Conservation (phyloP, 2,888 invertebrate species). For the Physocephala rufipes region DNA sequence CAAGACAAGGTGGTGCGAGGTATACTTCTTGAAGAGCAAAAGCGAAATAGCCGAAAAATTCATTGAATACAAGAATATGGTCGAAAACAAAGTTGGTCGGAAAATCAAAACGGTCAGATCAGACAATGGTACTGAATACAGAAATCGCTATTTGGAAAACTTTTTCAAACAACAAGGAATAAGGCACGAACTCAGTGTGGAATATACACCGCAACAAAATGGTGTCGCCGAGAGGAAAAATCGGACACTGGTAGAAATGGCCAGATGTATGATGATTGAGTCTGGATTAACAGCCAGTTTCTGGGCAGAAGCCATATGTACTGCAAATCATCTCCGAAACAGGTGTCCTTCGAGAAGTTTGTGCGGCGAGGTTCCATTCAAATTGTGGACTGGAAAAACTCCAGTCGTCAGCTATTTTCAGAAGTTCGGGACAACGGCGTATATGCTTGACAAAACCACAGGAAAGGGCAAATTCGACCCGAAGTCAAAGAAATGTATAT, state of each 20-base stretch:
- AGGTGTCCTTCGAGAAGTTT: no score
- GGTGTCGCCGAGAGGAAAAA: conserved; percentile 43
- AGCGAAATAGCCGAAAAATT: conserved; percentile 41
- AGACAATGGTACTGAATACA: conserved; percentile 39
- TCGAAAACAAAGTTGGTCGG: conserved; percentile 41
- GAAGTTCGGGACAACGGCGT: conserved; percentile 37
- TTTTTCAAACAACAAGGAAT: conserved; percentile 36
- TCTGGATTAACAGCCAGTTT: conserved; percentile 45
- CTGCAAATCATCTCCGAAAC: no score
- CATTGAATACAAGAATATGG: conserved; percentile 39
- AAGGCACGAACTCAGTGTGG: conserved; percentile 25
- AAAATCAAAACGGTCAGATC: no score
- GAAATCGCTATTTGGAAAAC: conserved; percentile 22
- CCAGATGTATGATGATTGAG: conserved; percentile 49
- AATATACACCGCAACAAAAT: conserved; percentile 44
- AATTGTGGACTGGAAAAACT: conserved; percentile 40
- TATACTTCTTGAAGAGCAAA: conserved; percentile 41
- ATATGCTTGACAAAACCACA: conserved; percentile 36
- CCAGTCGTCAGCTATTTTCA: conserved; percentile 31
- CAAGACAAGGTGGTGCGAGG: not conserved
- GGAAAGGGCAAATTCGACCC: conserved; percentile 27
- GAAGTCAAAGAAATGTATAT: not conserved
- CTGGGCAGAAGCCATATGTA: conserved; percentile 54
- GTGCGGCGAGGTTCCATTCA: conserved; percentile 44
- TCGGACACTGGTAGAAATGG: conserved; percentile 45